Base-by-base conservation (phyloP, 2,888 invertebrate genomes). In the Aradus depressus region DNA sequence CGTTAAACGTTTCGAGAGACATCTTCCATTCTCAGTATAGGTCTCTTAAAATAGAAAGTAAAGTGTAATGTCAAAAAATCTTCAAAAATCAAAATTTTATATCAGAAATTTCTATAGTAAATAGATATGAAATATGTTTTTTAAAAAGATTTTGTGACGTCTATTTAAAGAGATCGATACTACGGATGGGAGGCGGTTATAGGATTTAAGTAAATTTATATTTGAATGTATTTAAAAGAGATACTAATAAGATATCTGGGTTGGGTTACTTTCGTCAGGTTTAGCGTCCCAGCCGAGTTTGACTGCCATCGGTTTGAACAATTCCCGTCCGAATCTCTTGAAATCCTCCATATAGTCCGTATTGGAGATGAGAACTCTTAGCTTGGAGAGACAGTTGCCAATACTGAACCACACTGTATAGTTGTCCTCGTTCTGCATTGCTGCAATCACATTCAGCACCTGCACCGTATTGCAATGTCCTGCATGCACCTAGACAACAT, bases 371-470 rank as follows among this genome's bases (percentile, higher is more conserved):
- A 93, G 71, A 39, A 79, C 75, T 51, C 79, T 77, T 47, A 93
- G 71, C 64, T 82, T 83, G n/a, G 79, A 75, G 49, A 93, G 69
- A 60, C 85, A 84, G 65, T 81, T 84, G 35, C 79, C 77, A 58
- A 91, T 80, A 1, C 83, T 82, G 16, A 58, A 5, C 95, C 95
- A 96, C 1, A 95, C 95, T 0, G 92, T 91, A 70, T 84, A 96
- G 68, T 93, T 87, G 31, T 80, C 81, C 67, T 96, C 93, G 60
- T 84, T 79, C 57, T 78, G 75, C 66, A 83, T 92, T 0, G 91
- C 87, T 61, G 82, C 78, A 64, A 91, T 80, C n/a, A 95, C 73
- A 64, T 84, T 80, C 47, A 96, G 70, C 1, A 85, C 82, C 65
- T 88, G 83, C 0, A 82, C 81, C 10, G 91, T 88, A 52, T 81